Evolutionary conservation across 2,888 invertebrate species (phyloP).

Genomic region (Apoda limacodes): DNA sequence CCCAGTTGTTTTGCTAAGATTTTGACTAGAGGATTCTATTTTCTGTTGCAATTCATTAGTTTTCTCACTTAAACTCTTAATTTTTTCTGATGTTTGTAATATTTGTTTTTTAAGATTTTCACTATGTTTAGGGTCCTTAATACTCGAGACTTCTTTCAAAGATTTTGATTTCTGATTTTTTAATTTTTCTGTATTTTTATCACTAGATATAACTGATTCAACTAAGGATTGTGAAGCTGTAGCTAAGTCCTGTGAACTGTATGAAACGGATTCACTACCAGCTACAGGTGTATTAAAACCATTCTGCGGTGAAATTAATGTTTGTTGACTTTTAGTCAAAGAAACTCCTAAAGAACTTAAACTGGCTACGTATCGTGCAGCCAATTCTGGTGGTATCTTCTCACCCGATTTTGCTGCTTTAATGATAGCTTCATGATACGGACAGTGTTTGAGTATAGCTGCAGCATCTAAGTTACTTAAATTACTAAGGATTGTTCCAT

Average conservation of each 20-base stretch:
- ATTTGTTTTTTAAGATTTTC: conserved; percentile 45
- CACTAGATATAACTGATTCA: conserved; percentile 34
- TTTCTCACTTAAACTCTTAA: conserved; percentile 47
- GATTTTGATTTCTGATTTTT: conserved; percentile 42
- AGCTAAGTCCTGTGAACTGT: conserved; percentile 38
- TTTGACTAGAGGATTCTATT: conserved; percentile 38
- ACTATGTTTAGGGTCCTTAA: conserved; percentile 37
- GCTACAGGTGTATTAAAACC: conserved; percentile 31
- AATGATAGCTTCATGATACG: conserved; percentile 62
- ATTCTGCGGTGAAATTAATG: conserved; percentile 32
- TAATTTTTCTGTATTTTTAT: conserved; percentile 27
- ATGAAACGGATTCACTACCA: conserved; percentile 36
- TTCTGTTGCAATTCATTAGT: conserved; percentile 52
- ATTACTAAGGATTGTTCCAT: conserved; percentile 49
- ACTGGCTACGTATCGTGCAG: conserved; percentile 65
- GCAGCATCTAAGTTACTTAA: conserved; percentile 52
- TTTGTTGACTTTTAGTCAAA: conserved; percentile 53
- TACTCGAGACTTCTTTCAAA: conserved; percentile 30
- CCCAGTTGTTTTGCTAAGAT: conserved; percentile 29
- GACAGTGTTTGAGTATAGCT: conserved; percentile 61
- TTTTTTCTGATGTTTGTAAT: conserved; percentile 49
- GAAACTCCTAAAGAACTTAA: conserved; percentile 62
- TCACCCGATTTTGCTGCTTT: conserved; percentile 52
- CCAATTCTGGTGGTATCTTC: conserved; percentile 56
- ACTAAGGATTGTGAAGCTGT: conserved; percentile 44